A percentile compares a stretch with the other conserved stretches of the same genome.
These are phyloP conservation scores for Procavia capensis DNA, from an alignment of 2,113 vertebrate species.

Conservation along the genomic window DNA sequence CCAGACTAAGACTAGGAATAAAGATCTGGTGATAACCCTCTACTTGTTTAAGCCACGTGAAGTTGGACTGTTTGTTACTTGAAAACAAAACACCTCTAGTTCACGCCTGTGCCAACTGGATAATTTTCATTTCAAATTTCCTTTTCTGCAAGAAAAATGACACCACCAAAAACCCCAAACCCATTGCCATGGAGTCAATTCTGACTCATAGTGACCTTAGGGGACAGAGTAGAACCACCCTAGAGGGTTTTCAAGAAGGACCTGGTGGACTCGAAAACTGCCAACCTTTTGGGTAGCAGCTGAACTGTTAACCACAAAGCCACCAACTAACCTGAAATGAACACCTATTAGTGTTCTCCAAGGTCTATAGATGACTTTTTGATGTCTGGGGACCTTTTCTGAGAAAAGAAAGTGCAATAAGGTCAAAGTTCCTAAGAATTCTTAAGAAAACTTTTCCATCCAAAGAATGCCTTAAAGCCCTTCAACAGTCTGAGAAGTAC, in stretches of 20 bases:
- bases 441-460: not conserved
- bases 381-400: not conserved
- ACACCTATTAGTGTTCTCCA: not conserved
- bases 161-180: no score
- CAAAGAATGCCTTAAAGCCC: not conserved
- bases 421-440: not conserved
- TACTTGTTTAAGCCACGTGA: not conserved
- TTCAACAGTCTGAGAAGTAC: not conserved
- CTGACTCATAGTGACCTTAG: no score
- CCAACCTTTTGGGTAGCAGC: no score
- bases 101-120: not conserved
- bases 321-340: not conserved
- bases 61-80: not conserved
- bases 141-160: not conserved
- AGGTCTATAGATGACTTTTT: not conserved
- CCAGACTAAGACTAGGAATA: no score
- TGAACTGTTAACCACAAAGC: no score
- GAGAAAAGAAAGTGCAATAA: not conserved
- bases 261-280: no score
- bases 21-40: accelerated
- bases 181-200: no score
- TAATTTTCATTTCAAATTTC: not conserved
- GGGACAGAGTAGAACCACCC: no score
- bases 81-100: not conserved
- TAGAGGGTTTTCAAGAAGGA: no score